Evolutionary conservation across 2,113 vertebrate species (phyloP).

Genomic region (Arvicanthis niloticus): DNA sequence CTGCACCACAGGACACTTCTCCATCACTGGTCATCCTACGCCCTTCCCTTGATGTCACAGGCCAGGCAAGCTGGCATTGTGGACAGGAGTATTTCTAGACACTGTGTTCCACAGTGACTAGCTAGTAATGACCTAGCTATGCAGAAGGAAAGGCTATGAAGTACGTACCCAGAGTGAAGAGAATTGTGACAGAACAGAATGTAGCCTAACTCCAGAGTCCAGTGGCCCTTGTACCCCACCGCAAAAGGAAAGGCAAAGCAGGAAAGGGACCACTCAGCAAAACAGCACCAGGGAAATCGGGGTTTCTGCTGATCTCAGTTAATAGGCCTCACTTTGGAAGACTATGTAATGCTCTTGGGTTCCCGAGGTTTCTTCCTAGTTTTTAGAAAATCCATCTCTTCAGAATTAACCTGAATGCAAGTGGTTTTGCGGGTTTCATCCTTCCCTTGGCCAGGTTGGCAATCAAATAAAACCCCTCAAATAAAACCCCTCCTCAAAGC

Average conservation of each 20-base stretch:
- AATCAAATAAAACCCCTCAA: conserved; percentile 30
- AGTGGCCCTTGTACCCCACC: neutral
- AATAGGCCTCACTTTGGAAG: conserved; percentile 5
- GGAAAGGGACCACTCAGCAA: neutral
- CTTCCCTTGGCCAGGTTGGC: neutral
- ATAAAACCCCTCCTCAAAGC: conserved; percentile 16
- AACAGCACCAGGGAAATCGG: neutral
- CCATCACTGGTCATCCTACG: neutral
- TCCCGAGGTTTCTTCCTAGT: neutral
- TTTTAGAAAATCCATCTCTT: neutral
- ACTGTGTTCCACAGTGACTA: neutral
- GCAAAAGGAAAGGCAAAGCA: neutral
- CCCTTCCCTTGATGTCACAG: neutral
- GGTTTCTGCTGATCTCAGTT: neutral
- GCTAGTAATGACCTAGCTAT: neutral
- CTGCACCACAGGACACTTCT: neutral
- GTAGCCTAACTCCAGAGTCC: neutral
- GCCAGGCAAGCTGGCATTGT: neutral
- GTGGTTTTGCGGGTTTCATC: neutral
- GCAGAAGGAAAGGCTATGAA: neutral
- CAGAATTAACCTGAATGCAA: neutral
- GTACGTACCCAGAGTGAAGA: neutral
- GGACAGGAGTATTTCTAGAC: conserved; percentile 54
- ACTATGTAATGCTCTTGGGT: neutral
- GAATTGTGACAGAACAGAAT: neutral